phyloP scores from a whole-genome alignment of 2,113 vertebrate species.

The Chroicocephalus ridibundus region DNA sequence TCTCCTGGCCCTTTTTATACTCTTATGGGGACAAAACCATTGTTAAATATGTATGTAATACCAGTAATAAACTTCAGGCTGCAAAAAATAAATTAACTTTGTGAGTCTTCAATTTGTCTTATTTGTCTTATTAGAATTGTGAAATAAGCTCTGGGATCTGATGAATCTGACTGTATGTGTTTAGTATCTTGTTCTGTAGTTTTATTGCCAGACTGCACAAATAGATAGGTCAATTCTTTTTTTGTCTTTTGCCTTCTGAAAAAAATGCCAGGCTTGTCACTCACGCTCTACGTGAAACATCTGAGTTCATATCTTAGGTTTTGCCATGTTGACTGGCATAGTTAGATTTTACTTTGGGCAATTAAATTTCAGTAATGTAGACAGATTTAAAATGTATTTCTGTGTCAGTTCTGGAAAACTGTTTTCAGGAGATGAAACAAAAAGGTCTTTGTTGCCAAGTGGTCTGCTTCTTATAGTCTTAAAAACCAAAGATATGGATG shows the following conservation, averaged over 20 bases:
- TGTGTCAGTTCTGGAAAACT: not conserved
- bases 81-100: not conserved
- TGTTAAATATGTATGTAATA: not conserved
- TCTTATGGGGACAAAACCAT: not conserved
- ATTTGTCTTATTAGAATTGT: not conserved
- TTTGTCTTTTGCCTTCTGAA: not conserved
- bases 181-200: not conserved
- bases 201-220: not conserved
- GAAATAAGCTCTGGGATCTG: not conserved
- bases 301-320: not conserved
- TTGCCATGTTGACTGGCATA: not conserved
- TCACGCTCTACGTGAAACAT: not conserved
- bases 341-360: not conserved
- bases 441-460: not conserved
- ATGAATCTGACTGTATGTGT: not conserved
- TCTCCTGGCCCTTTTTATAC: not conserved
- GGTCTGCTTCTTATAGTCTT: not conserved
- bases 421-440: not conserved
- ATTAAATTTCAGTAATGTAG: not conserved
- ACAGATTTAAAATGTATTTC: not conserved
- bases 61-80: not conserved
- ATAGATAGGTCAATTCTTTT: not conserved
- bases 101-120: not conserved
- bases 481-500: not conserved
- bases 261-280: not conserved